Conservation (phyloP, 1,140 invertebrate genomes). For the Chionoecetes opilio region DNA sequence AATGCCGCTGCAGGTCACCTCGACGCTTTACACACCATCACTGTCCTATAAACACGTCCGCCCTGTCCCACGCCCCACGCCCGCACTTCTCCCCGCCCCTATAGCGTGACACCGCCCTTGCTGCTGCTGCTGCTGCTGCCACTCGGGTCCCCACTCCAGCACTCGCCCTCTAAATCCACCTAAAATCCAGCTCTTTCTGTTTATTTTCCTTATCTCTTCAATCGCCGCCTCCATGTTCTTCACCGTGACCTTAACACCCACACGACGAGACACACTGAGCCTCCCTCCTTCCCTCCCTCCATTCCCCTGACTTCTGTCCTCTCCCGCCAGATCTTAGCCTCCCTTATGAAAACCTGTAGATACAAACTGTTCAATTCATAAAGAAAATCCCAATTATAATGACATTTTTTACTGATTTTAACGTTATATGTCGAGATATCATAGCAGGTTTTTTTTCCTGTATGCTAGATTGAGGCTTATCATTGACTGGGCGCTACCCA, state of each 20-base stretch:
- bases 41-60: constrained; percentile 15
- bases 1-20: not conserved
- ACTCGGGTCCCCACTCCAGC: not conserved
- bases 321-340: not conserved
- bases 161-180: no score
- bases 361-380: constrained; percentile 36
- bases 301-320: not conserved
- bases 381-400: constrained; percentile 37
- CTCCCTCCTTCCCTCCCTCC: not conserved
- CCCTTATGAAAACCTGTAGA: not conserved
- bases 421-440: constrained; percentile 34
- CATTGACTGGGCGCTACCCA: constrained; percentile 2
- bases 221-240: not conserved
- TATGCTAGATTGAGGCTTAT: not conserved
- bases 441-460: constrained; percentile 18
- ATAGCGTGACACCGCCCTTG: not conserved
- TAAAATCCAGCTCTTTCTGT: not conserved
- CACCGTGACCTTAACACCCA: not conserved
- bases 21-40: constrained; percentile 25
- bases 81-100: not conserved
- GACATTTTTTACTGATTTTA: not conserved
- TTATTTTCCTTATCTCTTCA: not conserved
- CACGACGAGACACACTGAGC: not conserved
- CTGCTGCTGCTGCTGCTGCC: not conserved
- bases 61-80: not conserved